Percentiles rank a stretch among this genome's conserved stretches.
phyloP scores from a whole-genome alignment of 2,888 invertebrate genomes.

The Atethmia centrago region DNA sequence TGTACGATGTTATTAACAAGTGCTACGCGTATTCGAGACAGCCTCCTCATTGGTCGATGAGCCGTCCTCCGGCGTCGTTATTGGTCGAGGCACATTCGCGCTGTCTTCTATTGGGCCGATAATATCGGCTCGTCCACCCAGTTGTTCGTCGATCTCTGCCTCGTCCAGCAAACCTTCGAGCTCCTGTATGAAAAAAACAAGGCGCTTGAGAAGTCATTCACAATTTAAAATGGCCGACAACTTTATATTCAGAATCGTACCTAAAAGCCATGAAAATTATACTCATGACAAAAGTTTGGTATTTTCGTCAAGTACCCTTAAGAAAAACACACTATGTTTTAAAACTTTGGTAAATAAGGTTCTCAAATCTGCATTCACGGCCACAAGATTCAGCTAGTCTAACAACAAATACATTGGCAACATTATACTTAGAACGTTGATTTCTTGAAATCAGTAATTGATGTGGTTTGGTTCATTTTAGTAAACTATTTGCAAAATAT shows the following conservation, averaged over 20 bases:
- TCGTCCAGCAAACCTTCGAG: constrained; percentile 27
- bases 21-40: not conserved
- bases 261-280: not conserved
- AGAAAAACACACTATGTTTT: not conserved
- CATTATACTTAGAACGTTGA: not conserved
- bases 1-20: not conserved
- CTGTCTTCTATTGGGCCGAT: not conserved
- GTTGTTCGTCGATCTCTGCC: not conserved
- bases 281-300: too few relatives aligned
- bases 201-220: not conserved
- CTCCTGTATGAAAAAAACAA: constrained; percentile 18
- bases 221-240: not conserved
- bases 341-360: not conserved
- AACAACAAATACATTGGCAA: not conserved
- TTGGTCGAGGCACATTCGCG: not conserved
- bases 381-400: not conserved
- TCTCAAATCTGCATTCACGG: not conserved
- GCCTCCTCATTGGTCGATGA: constrained; percentile 4
- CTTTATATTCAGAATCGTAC: not conserved
- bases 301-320: too few relatives aligned
- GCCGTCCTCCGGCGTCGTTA: not conserved
- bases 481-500: too few relatives aligned
- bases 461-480: too few relatives aligned
- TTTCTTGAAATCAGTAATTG: too few relatives aligned
- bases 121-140: too few relatives aligned